Conservation (phyloP, 2,113 vertebrate species). For the Ranitomeya variabilis region DNA sequence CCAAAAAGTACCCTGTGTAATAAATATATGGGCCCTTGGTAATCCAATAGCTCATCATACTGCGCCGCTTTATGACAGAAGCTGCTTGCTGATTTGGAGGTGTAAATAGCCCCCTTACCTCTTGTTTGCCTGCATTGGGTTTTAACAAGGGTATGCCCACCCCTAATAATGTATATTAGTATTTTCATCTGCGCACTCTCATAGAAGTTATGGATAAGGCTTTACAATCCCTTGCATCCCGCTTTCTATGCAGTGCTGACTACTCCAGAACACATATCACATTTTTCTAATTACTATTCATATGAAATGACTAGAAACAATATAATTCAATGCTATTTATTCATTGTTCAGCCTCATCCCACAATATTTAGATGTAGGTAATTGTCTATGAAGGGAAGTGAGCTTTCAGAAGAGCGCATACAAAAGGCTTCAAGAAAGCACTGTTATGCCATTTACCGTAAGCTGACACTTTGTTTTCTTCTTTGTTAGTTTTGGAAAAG, state of each 20-base stretch:
- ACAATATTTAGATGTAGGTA: neutral
- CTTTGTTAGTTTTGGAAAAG: neutral
- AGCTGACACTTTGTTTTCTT: neutral
- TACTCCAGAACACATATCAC: neutral
- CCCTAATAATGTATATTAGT: neutral
- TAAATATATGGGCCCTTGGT: no score
- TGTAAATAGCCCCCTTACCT: no score
- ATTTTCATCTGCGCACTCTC: neutral
- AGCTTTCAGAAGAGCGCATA: neutral
- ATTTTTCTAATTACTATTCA: neutral
- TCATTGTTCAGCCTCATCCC: neutral
- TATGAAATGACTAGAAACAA: neutral
- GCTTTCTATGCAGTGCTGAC: neutral
- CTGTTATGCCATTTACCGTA: neutral
- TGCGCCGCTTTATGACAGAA: no score
- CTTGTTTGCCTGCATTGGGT: no score
- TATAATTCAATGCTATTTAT: neutral
- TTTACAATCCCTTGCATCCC: neutral
- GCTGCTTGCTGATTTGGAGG: no score
- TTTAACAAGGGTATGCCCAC: no score
- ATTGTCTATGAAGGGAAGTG: neutral
- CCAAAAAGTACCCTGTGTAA: no score
- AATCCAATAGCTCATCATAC: no score
- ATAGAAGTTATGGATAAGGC: neutral
- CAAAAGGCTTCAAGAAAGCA: neutral